Evolutionary conservation across 2,797 vertebrate species (phyloP), one percentile per base, ranked within the genome.

Genomic region (Esox masquinongy): DNA sequence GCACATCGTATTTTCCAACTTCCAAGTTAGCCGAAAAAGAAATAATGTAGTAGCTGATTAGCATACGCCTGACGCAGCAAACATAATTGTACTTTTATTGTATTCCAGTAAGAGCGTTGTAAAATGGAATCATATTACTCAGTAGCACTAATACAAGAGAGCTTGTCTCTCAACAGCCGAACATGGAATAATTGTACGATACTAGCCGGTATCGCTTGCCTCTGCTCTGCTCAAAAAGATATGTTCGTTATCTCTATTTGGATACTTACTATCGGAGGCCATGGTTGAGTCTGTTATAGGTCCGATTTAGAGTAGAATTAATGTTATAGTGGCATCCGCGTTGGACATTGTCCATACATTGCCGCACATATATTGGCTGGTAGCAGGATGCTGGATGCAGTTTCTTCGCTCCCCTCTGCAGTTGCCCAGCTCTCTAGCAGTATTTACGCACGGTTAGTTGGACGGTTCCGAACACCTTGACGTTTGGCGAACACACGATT

Each of bases 211-310:
- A 24, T 61, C 22, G 3, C 3, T 61, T 26, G 56, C 56, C n/a
- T 61, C 22, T 24, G 11, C 56, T 61, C 56, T 22, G n/a, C 53
- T 56, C 19, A 2, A 56, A 12, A 59, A 59, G 3, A 61, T 69
- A 11, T 31, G 34, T 70, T 43, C 11, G 69, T 68, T 69, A 24
- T 53, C 51, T 75, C 8, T 34, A 43, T 66, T 34, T 47, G 16
- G 39, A 5, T 91, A 96, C 96, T 96, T 91, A 97, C 96, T 94
- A 87, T 94, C 93, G 9, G 94, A 88, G 84, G 90, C 93, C 96
- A 95, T 96, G 90, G 89, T 87, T 75, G 85, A 83, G 68, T 51
- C n/a, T 72, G 47, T 2, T 73, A 36, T 70, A 67, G 51, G 74
- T 82, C 84, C 77, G 26, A n/a, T 47, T 51, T 70, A 49, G 59